These are phyloP conservation scores for Acleris literana DNA, from an alignment of 2,888 invertebrate genomes.

Conservation along the genomic window DNA sequence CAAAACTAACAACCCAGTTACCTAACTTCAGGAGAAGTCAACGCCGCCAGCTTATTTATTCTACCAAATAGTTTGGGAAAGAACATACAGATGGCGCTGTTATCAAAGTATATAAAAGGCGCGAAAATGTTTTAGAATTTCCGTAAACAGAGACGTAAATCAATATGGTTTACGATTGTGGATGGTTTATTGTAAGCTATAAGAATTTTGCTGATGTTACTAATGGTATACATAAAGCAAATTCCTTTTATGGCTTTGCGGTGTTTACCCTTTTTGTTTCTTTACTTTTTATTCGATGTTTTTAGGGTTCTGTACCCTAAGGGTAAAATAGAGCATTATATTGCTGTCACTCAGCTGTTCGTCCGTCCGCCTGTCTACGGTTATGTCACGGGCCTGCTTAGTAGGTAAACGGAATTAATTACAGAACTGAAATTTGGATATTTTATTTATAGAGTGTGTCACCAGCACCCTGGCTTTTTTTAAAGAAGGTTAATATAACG, in stretches of 20 bases:
- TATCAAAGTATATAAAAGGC: background rate
- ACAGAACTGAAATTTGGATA: too few species aligned
- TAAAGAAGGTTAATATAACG: too few species aligned
- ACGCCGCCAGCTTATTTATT: background rate
- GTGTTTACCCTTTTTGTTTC: constrained; percentile 7
- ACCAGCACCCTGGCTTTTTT: too few species aligned
- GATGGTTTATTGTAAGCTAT: constrained; percentile 12
- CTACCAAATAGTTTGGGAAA: constrained; percentile 4
- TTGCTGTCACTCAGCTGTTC: too few species aligned
- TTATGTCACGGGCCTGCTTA: too few species aligned
- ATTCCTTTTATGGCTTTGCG: constrained; percentile 3
- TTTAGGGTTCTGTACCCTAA: background rate
- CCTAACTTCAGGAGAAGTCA: background rate
- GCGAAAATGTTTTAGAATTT: background rate
- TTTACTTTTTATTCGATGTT: background rate
- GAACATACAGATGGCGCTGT: constrained; percentile 16
- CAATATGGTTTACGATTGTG: constrained; percentile 12
- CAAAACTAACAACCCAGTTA: constrained; percentile 4
- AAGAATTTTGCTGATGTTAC: constrained; percentile 16
- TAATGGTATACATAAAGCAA: constrained; percentile 12
- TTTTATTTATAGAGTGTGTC: too few species aligned
- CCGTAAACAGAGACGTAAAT: background rate
- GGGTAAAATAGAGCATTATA: too few species aligned
- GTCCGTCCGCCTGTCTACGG: too few species aligned
- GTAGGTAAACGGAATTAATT: too few species aligned